Base-by-base conservation (phyloP, 2,888 invertebrate genomes). In the Scelioninae gen. 2 region DNA sequence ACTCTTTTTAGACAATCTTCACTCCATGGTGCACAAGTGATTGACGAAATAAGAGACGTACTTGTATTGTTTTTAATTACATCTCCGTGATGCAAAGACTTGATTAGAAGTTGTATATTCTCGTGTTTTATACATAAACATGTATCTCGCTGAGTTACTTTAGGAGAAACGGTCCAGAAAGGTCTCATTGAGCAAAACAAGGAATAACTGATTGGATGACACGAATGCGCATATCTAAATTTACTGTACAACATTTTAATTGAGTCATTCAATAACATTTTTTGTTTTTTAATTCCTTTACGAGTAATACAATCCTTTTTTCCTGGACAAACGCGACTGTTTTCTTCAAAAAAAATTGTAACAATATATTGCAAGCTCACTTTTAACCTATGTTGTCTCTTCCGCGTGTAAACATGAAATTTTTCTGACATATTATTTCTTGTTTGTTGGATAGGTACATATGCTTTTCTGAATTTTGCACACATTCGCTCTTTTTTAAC, bases 251-350 rank as follows among this genome's bases (percentile, higher is more conserved):
- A 11, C 33, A 52, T 41, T 28, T 9, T 16, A 35, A 64, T 22
- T 22, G 31, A 33, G 16, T 64, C 64, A 35, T 64, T 64, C 41
- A 64, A 16, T 10, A 52, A 35, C 52, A 64, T 64, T 45, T 64
- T 64, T 31, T 64, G 64, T 33, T 64, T 64, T 39, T 33, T 64
- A 11, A 53, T 9, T 33, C 52, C 52, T 9, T 64, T 64, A 28
- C 33, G n/a, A 5, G 33, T 53, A 19, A 64, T 53, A 22, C 2
- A 45, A 13, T 45, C 43, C 1, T 18, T 45, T 45, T 45, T 45
- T n/a, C 43, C 43, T 7, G 53, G 53, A 35, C 64, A 53, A 16
- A 64, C 45, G 9, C 64, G 31, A 18, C 64, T 64, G 16, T 64
- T 64, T 10, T 53, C 41, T 16, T 64, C 53, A 53, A 33, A 64